Evolutionary conservation across 2,113 vertebrate species (phyloP), one percentile per base, ranked within the genome.

Genomic region (Prochilodus magdalenae): DNA sequence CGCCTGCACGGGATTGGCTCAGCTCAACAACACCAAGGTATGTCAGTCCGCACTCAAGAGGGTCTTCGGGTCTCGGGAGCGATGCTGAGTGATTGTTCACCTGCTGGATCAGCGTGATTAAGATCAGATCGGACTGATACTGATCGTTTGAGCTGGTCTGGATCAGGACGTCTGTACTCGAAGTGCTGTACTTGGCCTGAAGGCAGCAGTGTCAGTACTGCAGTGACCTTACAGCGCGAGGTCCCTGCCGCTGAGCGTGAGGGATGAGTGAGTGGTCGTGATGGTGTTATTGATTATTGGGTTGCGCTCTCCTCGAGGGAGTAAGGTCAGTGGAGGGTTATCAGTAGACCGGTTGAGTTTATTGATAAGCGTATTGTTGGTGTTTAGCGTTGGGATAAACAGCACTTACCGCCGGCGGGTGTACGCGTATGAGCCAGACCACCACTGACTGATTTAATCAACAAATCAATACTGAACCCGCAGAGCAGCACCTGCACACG

Each of bases 11-110:
- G 96, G 94, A 84, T 93, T 99, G 63, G 97, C 98, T 0, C 93
- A 97, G 67, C 92, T 99, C 26, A 94, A 99, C 89, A 98, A 99
- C 89, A 96, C 96, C 22, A 96, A 99, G 97, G 98, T 99, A 96
- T 88, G 30, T 16, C 33, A 60, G 73, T 47, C 3, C 40, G 8
- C 40, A 11, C 40, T 44, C 5, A 44, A 44, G 40, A 44, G 40
- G 8, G 40, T 5, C 40, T 44, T 44, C 40, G 8, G 40, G 40
- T 7, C 36, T 7, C 36, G 36, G 36, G 36, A 36, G 3, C 36
- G 36, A 36, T 36, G 36, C 36, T 36, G 36, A 36, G 7, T 36
- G 36, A 36, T 36, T 36, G 7, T 36, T 36, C n/a, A n/a, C n/a
- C n/a, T n/a, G n/a, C n/a, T n/a, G n/a, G 36, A 36, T 36, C 36